Evolutionary conservation across 2,797 vertebrate species (phyloP).

Genomic region (Poeciliopsis presidionis): DNA sequence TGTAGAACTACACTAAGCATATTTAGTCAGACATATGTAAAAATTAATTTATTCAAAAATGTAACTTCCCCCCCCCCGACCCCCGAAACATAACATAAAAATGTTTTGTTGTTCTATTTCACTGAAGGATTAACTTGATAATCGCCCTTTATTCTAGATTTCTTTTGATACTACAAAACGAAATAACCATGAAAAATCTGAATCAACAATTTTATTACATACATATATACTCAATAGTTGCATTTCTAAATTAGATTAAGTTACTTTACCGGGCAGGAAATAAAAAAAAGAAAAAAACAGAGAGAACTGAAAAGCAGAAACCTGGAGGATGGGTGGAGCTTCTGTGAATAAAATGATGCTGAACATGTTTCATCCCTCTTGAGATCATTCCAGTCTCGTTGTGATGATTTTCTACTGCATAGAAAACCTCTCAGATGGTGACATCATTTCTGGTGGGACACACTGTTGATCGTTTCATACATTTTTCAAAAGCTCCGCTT

Average conservation of each 20-base stretch:
- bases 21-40: too few relatives aligned
- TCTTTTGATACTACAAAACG: not conserved
- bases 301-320: conserved; percentile 5
- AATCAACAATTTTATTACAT: not conserved
- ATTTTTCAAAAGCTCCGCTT: conserved; percentile 34
- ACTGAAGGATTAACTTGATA: not conserved
- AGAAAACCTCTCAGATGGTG: conserved; percentile 48
- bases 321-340: conserved; percentile 36
- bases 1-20: not conserved
- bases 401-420: conserved; percentile 21
- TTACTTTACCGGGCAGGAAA: conserved; percentile 29
- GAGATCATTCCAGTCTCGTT: conserved; percentile 40
- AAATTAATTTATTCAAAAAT: not conserved
- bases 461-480: conserved; percentile 12
- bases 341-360: conserved; percentile 1
- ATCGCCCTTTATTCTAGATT: not conserved
- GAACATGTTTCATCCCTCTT: conserved; percentile 27
- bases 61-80: too few relatives aligned
- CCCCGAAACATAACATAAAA: not conserved
- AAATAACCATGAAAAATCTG: not conserved
- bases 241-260: conserved; percentile 18
- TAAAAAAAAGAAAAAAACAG: conserved; percentile 5
- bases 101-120: not conserved
- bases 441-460: conserved; percentile 45
- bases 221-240: not conserved